Conservation (phyloP, 2,797 vertebrate genomes). For the Loris lydekkerianus region DNA sequence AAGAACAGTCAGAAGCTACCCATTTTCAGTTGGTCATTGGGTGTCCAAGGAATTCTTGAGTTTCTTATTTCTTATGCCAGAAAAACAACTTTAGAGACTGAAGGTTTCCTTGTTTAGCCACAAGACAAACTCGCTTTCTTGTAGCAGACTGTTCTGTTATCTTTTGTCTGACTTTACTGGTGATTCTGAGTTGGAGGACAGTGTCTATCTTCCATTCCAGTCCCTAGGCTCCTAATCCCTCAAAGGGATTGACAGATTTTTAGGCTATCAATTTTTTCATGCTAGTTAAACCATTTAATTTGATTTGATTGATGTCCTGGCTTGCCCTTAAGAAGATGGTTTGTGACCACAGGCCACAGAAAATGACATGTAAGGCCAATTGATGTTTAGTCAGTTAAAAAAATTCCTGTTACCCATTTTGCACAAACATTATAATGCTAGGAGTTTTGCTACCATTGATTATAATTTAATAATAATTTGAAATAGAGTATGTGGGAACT, state of each 20-base stretch:
- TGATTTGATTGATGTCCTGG: conserved; percentile 21
- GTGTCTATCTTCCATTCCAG: background rate
- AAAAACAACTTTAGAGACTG: background rate
- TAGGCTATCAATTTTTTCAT: background rate
- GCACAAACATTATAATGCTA: background rate
- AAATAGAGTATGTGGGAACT: background rate
- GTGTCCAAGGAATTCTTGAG: background rate
- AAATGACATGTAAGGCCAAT: background rate
- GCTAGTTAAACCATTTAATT: background rate
- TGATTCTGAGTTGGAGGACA: background rate
- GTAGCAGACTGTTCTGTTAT: background rate
- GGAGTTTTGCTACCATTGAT: background rate
- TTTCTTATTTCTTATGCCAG: conserved; percentile 42
- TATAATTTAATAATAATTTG: background rate
- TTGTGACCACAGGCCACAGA: background rate
- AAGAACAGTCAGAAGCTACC: conserved; percentile 10
- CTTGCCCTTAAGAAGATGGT: background rate
- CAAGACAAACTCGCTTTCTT: background rate
- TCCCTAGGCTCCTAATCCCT: background rate
- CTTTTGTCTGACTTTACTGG: background rate
- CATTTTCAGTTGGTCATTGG: background rate
- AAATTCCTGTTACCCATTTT: background rate
- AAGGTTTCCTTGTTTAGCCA: conserved; percentile 33
- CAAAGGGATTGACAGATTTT: background rate
- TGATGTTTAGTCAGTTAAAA: conserved; percentile 9